Evolutionary conservation across 53 echinoderm and acorn worm species (phyloP).

Genomic region (Patiria pectinifera): DNA sequence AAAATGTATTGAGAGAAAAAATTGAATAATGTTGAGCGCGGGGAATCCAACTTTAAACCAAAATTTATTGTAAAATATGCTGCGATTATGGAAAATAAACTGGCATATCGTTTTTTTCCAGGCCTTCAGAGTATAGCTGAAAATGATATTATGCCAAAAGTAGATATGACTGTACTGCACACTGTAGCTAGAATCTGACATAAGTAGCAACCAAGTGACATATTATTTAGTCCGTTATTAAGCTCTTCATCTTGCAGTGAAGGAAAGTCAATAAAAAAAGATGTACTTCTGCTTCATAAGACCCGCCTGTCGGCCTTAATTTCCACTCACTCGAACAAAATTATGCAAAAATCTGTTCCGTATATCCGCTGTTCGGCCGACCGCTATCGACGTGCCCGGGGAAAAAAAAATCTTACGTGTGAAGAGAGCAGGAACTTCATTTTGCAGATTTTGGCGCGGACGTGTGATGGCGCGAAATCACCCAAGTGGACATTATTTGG

Average conservation of each 20-base stretch:
- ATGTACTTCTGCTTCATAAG: background rate
- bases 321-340: background rate
- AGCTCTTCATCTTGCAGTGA: background rate
- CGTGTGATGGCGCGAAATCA: slow-evolving; percentile 60
- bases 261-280: background rate
- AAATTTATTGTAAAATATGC: too few relatives aligned
- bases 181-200: too few relatives aligned
- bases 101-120: too few relatives aligned
- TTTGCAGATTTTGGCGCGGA: slow-evolving; percentile 6
- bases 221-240: background rate
- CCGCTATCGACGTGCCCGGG: slow-evolving; percentile 20
- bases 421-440: slow-evolving; percentile 43
- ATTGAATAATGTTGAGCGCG: too few relatives aligned
- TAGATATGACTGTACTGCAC: too few relatives aligned
- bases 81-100: too few relatives aligned
- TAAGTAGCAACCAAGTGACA: too few relatives aligned
- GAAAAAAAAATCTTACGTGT: background rate
- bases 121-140: too few relatives aligned
- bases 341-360: background rate
- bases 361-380: background rate
- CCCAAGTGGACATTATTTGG: slow-evolving; percentile 7
- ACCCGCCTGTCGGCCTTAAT: background rate
- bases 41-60: too few relatives aligned
- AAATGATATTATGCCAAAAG: too few relatives aligned
- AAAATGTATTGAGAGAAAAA: too few relatives aligned